Percentiles rank a stretch among this genome's conserved stretches.
Evolutionary conservation across 2,797 vertebrate genomes (phyloP).

Genomic region (Enteromius treurensis): DNA sequence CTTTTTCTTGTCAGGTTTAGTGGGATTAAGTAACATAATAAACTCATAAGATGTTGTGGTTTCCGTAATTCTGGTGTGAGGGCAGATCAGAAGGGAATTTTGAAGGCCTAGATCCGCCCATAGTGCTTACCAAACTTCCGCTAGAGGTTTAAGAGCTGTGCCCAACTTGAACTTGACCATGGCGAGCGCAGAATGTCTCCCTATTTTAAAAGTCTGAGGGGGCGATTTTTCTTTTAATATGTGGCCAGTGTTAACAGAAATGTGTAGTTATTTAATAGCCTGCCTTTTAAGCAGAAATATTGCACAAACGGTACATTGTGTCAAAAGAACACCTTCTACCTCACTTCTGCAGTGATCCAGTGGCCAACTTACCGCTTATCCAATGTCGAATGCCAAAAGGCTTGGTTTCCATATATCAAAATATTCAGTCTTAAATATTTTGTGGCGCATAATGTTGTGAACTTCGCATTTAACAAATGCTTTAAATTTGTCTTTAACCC

Average conservation of each 20-base stretch:
- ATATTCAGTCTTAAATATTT: not conserved
- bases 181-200: constrained; percentile 67
- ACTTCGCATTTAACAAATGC: not conserved
- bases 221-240: not conserved
- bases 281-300: not conserved
- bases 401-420: not conserved
- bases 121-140: constrained; percentile 18
- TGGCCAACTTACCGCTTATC: not conserved
- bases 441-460: not conserved
- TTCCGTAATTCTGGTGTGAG: not conserved
- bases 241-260: not conserved
- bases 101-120: constrained; percentile 53
- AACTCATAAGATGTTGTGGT: constrained; percentile 4
- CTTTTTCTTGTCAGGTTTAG: not conserved
- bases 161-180: constrained; percentile 83
- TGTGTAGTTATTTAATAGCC: not conserved
- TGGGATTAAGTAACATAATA: not conserved
- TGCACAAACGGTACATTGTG: not conserved
- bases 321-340: not conserved
- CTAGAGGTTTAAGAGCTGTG: constrained; percentile 72
- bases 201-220: not conserved
- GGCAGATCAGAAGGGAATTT: constrained; percentile 54
- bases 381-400: not conserved
- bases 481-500: not conserved
- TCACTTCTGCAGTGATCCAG: not conserved